phyloP scores from a whole-genome alignment of 1,140 invertebrate genomes.

The Zaprionus kolodkinae region DNA sequence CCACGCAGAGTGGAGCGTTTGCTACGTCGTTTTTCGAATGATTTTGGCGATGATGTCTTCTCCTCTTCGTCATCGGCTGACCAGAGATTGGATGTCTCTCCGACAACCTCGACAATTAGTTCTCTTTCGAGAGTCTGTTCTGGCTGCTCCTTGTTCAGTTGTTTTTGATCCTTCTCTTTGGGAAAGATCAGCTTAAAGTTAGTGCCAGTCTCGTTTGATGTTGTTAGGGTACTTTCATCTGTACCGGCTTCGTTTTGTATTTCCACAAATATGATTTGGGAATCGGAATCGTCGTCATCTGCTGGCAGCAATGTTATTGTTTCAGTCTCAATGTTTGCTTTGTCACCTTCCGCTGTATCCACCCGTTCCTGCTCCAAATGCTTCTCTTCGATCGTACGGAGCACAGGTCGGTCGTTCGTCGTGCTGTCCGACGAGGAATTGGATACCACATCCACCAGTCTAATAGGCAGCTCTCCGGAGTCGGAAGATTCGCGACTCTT shows the following conservation, averaged over 20 bases:
- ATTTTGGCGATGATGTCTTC: background rate
- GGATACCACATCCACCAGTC: slow-evolving; percentile 3
- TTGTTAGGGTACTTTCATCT: slow-evolving; percentile 3
- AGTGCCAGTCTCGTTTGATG: background rate
- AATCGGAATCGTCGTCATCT: slow-evolving; percentile 19
- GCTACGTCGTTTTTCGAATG: slow-evolving; percentile 37
- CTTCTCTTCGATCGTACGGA: background rate
- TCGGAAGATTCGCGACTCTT: slow-evolving; percentile 27
- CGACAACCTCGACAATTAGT: background rate
- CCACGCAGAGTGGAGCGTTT: slow-evolving; percentile 25
- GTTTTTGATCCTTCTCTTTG: slow-evolving; percentile 4
- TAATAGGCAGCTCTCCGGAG: slow-evolving; percentile 31
- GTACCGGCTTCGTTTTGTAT: slow-evolving; percentile 32
- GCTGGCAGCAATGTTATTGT: background rate
- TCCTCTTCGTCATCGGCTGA: background rate
- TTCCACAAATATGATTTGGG: slow-evolving; percentile 52
- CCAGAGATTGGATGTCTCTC: slow-evolving; percentile 5
- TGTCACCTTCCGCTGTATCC: background rate
- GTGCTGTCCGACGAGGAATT: slow-evolving; percentile 21
- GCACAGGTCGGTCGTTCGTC: background rate
- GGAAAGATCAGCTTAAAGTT: slow-evolving; percentile 15
- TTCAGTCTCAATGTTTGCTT: slow-evolving; percentile 22
- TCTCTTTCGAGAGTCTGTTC: slow-evolving; percentile 14
- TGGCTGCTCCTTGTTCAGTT: background rate
- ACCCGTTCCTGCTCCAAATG: background rate